Conservation (phyloP, 2,888 invertebrate genomes). For the Cheilosia scutellata region DNA sequence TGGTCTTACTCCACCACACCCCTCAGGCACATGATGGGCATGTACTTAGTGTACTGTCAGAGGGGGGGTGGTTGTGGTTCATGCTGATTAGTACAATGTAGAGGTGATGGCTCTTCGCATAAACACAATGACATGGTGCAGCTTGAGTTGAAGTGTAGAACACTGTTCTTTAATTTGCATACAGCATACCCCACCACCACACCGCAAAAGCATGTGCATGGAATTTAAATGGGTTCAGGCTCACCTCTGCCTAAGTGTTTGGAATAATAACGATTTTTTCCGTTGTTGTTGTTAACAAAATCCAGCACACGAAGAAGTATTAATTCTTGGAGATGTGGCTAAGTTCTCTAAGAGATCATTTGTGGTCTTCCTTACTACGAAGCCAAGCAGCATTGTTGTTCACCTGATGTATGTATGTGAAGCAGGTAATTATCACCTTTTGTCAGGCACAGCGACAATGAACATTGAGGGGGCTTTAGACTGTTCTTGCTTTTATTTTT, state of each 20-base stretch:
- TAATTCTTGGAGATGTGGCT: conserved; percentile 19
- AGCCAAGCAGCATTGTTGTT: conserved; percentile 3
- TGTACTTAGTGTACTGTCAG: background rate
- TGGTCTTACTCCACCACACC: background rate
- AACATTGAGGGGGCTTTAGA: conserved; percentile 5
- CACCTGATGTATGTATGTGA: background rate
- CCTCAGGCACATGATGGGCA: background rate
- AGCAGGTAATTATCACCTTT: conserved; percentile 25
- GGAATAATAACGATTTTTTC: conserved; percentile 55
- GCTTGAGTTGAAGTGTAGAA: conserved; percentile 38
- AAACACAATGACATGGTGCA: conserved; percentile 49
- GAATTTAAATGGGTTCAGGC: conserved; percentile 48
- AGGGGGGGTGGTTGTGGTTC: conserved; percentile 10
- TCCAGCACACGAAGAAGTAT: conserved; percentile 38
- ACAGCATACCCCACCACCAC: background rate
- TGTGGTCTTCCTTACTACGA: conserved; percentile 8
- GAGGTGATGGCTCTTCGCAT: conserved; percentile 52
- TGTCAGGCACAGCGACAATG: conserved; percentile 21
- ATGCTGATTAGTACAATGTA: conserved; percentile 48
- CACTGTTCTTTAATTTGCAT: conserved; percentile 54
- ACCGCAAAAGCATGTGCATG: background rate
- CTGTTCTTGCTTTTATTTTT: conserved; percentile 7
- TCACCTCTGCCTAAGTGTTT: conserved; percentile 35
- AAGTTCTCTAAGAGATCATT: background rate
- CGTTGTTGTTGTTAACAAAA: conserved; percentile 21